Base-by-base conservation (phyloP, 2,797 vertebrate genomes). In the Aeoliscus strigatus region DNA sequence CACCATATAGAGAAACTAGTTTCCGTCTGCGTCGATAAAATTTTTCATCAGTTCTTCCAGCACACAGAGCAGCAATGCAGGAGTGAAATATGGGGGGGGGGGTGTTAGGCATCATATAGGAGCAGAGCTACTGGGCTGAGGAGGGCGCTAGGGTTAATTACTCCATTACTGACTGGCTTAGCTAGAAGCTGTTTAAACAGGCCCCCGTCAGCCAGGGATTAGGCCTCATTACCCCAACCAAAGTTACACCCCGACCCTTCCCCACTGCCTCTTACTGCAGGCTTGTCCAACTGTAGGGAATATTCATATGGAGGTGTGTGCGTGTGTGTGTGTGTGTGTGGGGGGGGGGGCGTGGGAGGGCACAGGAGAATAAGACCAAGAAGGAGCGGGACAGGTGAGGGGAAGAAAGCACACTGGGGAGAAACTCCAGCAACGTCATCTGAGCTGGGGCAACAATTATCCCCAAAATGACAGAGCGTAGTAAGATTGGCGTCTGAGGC, bases 161-260 rank as follows among this genome's bases (percentile, higher is more conserved):
- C 93, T 94, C 92, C 79, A 96, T 97, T 96, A 97, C 92, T 86
- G 88, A 85, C 88, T 80, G 87, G 90, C 93, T 91, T 91, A 86
- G 86, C 68, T 85, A 81, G 88, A 82, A 92, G 90, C 91, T 88
- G 59, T 91, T 91, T 88, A 88, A 87, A 90, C 91, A 90, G 86
- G 85, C 80, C 69, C 71, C 80, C 87, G 89, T 93, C 91, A 91
- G 93, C 88, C 77, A 87, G 89, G 86, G 91, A 95, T 94, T 94
- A 92, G 91, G 94, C 91, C 92, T 94, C 93, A 93, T 96, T 98
- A 97, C 94, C 93, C 88, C 90, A 91, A 91, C 91, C 94, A 94
- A 96, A 93, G 93, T 90, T 91, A 91, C 91, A 91, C 76, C 70
- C 32, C 82, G 89, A 93, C 91, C 92, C 89, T 82, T 86, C 80